Evolutionary conservation across 2,113 vertebrate species (phyloP).

Genomic region (Formicarius rufipectus): DNA sequence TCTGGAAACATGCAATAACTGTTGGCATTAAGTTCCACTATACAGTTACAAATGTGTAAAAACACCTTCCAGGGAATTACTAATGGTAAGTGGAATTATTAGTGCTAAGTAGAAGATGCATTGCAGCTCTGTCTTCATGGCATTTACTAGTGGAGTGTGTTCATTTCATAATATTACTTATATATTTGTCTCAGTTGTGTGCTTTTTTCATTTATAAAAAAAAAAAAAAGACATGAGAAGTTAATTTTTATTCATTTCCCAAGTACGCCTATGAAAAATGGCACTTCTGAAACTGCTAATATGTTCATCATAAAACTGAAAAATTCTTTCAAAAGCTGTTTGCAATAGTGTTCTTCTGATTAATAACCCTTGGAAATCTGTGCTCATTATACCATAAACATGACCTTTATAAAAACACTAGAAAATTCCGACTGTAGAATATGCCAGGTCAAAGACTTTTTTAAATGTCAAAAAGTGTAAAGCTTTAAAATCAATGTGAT

Average conservation of each 20-base stretch:
- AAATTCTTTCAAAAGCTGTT: conserved; percentile 58
- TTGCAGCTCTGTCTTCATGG: not conserved
- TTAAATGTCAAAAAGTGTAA: conserved; percentile 70
- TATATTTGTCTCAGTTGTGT: not conserved
- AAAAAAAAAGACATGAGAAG: conserved; percentile 51
- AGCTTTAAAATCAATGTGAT: conserved; percentile 61
- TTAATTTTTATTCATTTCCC: conserved; percentile 10
- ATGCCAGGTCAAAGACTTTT: conserved; percentile 61
- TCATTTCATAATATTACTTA: not conserved
- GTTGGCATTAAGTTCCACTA: not conserved
- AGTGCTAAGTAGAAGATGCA: not conserved
- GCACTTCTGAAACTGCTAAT: conserved; percentile 37
- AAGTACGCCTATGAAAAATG: conserved; percentile 53
- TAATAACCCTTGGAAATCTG: conserved; percentile 73
- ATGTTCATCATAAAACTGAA: conserved; percentile 47
- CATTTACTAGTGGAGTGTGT: not conserved
- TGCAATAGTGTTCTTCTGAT: conserved; percentile 63
- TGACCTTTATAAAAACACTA: conserved; percentile 73
- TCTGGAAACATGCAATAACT: not conserved
- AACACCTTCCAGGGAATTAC: not conserved
- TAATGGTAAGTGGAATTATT: conserved; percentile 28
- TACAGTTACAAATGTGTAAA: not conserved
- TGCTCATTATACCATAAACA: conserved; percentile 74
- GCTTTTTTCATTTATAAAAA: conserved; percentile 44
- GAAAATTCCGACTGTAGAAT: conserved; percentile 67